A percentile compares a stretch with the other conserved stretches of the same genome.
These are phyloP conservation scores for Prunella strophiata DNA, from an alignment of 2,797 vertebrate genomes.

Conservation along the genomic window DNA sequence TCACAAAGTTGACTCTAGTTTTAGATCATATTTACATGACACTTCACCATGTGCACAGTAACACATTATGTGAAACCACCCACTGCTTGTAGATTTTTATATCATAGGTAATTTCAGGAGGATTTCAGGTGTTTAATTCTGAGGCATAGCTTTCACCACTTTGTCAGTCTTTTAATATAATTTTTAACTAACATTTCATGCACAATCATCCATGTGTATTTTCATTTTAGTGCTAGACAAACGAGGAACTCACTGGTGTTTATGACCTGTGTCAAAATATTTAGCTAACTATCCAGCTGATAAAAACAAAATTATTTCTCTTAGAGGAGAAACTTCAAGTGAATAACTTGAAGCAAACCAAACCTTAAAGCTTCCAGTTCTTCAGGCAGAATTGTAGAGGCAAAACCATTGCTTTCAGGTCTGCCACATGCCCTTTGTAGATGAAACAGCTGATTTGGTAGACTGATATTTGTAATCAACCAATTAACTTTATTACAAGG, in stretches of 20 bases:
- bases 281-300: not conserved
- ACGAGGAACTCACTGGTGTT: not conserved
- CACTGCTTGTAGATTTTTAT: not conserved
- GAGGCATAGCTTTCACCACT: not conserved
- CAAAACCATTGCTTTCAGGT: not conserved
- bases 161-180: not conserved
- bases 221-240: not conserved
- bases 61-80: not conserved
- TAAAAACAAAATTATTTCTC: not conserved
- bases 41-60: not conserved
- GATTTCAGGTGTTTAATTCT: not conserved
- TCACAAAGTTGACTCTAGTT: not conserved
- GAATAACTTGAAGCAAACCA: not conserved
- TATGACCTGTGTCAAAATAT: not conserved
- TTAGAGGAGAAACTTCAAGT: not conserved
- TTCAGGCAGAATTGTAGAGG: not conserved
- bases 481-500: not conserved
- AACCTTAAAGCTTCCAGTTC: not conserved
- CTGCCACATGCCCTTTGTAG: not conserved
- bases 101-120: not conserved
- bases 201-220: not conserved
- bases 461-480: not conserved
- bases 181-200: not conserved
- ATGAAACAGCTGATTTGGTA: not conserved
- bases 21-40: not conserved